A percentile compares a stretch with the other conserved stretches of the same genome.
Evolutionary conservation across 2,888 invertebrate genomes (phyloP).

Genomic region (Lepidocyrtoides sp.): DNA sequence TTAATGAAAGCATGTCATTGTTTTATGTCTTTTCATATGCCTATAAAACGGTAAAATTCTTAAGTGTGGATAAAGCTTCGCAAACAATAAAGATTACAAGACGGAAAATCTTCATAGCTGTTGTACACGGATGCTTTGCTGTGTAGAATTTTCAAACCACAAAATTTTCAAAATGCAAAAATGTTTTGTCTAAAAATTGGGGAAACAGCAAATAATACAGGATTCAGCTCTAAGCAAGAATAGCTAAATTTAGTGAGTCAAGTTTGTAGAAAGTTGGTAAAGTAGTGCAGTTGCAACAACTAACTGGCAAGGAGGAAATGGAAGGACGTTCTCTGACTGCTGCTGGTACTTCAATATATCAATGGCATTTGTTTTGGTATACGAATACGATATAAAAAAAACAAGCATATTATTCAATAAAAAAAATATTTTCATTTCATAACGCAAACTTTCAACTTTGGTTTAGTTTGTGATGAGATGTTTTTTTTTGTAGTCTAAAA

Average conservation of each 20-base stretch:
- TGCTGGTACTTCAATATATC: neutral
- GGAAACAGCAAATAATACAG: neutral
- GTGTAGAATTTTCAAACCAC: too few species aligned
- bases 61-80: too few species aligned
- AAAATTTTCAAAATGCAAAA: too few species aligned
- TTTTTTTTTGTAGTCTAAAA: conserved; percentile 6
- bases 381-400: neutral
- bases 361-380: neutral
- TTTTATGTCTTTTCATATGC: neutral
- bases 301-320: neutral
- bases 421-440: neutral
- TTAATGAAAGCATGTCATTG: conserved; percentile 6
- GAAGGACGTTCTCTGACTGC: conserved; percentile 33
- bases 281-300: too few species aligned
- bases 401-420: neutral
- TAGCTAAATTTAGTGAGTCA: neutral
- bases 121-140: neutral
- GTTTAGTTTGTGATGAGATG: neutral
- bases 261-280: conserved; percentile 7
- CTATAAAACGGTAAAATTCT: neutral
- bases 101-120: neutral
- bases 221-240: neutral
- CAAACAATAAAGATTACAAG: neutral
- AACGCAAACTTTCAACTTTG: neutral
- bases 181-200: too few species aligned